A percentile compares a stretch with the other conserved stretches of the same genome.
Conservation (phyloP, 2,888 invertebrate genomes). For the Drosophila setosimentum region DNA sequence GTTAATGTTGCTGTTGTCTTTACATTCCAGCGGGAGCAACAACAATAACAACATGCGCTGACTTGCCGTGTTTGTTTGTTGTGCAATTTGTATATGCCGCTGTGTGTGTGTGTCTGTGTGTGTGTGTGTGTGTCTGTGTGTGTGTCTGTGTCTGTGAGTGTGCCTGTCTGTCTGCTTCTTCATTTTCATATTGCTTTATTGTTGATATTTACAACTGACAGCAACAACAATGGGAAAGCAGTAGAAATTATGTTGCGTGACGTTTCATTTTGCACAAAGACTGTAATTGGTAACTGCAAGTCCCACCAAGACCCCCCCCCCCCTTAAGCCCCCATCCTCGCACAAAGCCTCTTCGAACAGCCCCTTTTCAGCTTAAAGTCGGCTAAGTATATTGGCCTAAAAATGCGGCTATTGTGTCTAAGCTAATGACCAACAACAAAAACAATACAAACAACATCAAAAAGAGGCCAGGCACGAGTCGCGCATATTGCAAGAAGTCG, state of each 20-base stretch:
- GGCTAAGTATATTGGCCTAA: conserved; percentile 75
- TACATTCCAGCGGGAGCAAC: conserved; percentile 27
- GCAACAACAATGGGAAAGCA: conserved; percentile 68
- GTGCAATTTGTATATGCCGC: conserved; percentile 64
- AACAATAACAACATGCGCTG: conserved; percentile 38
- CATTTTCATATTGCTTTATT: conserved; percentile 48
- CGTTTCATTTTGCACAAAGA: conserved; percentile 80
- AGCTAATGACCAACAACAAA: conserved; percentile 63
- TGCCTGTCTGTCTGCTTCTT: conserved; percentile 49
- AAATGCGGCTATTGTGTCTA: conserved; percentile 44
- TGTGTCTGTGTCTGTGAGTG: conserved; percentile 44
- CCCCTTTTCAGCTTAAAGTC: conserved; percentile 42
- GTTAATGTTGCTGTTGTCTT: conserved; percentile 34
- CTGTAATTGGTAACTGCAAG: conserved; percentile 69
- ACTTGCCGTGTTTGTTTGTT: conserved; percentile 73
- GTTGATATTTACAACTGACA: conserved; percentile 37
- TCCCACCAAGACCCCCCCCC: conserved; percentile 11
- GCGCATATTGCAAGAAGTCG: conserved; percentile 22
- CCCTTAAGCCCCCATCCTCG: conserved; percentile 5
- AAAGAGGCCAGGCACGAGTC: conserved; percentile 62
- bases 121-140: conserved; percentile 5
- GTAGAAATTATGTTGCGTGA: conserved; percentile 82
- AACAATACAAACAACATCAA: conserved; percentile 18
- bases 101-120: conserved; percentile 34
- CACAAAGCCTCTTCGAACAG: not conserved